Conservation (phyloP, 2,888 invertebrate species). For the Drosophila emarginata region DNA sequence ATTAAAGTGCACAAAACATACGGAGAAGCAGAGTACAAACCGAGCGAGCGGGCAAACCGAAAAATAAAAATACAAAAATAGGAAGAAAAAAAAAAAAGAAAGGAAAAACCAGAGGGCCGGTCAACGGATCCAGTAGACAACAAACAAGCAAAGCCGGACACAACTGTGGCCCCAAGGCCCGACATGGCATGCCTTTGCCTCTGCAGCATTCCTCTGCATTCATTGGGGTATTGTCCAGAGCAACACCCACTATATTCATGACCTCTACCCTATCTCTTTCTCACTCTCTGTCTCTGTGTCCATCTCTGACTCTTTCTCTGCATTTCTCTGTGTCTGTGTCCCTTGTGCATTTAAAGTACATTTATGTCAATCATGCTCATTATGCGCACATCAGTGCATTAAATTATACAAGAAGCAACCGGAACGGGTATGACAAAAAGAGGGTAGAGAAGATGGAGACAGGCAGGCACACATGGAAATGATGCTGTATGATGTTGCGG, state of each 20-base stretch:
- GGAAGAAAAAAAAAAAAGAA: constrained; percentile 28
- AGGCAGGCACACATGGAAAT: constrained; percentile 3
- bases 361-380: constrained; percentile 75
- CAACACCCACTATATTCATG: neutral
- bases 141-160: constrained; percentile 53
- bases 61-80: constrained; percentile 25
- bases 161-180: constrained; percentile 41
- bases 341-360: constrained; percentile 68
- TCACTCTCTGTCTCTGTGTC: neutral
- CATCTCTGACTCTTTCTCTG: neutral
- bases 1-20: constrained; percentile 71
- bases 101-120: constrained; percentile 38
- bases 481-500: neutral
- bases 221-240: constrained; percentile 11
- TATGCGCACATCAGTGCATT: constrained; percentile 73
- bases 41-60: constrained; percentile 33
- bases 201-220: constrained; percentile 9
- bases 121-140: constrained; percentile 21
- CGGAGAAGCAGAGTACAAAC: constrained; percentile 51
- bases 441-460: constrained; percentile 8
- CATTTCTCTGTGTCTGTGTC: constrained; percentile 19
- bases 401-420: constrained; percentile 53
- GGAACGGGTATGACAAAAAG: neutral
- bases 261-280: neutral
- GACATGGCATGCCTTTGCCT: neutral